These are phyloP conservation scores for Micoletzkya japonica DNA, from an alignment of 2,888 invertebrate genomes.

Conservation along the genomic window DNA sequence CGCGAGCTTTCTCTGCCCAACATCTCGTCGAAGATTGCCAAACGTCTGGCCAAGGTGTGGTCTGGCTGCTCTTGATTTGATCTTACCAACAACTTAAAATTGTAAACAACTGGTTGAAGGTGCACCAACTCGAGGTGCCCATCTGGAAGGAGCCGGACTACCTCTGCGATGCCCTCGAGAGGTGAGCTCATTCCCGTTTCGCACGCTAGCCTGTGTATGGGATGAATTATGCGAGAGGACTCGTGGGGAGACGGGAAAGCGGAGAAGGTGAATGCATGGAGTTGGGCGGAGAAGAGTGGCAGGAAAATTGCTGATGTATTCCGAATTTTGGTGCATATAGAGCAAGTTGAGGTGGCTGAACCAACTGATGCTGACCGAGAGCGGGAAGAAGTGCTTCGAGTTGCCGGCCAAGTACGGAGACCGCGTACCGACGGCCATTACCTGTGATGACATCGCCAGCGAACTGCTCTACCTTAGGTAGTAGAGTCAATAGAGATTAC, in stretches of 20 bases:
- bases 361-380: conserved; percentile 50
- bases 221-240: neutral
- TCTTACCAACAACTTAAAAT: neutral
- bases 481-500: no score
- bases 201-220: neutral
- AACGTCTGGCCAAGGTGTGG: conserved; percentile 77
- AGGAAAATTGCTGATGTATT: neutral
- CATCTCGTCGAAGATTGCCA: conserved; percentile 81
- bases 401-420: conserved; percentile 45
- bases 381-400: conserved; percentile 43
- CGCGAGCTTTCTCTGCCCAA: conserved; percentile 79
- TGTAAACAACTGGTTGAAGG: conserved; percentile 66
- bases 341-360: conserved; percentile 57
- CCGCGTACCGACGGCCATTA: conserved; percentile 43
- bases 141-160: conserved; percentile 92
- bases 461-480: conserved; percentile 45
- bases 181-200: conserved; percentile 33
- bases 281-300: neutral
- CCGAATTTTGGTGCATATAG: neutral
- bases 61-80: no score
- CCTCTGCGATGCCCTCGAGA: conserved; percentile 83
- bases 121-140: conserved; percentile 86
- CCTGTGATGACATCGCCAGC: conserved; percentile 40
- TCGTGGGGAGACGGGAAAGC: neutral
- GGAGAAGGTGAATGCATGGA: no score